These are phyloP conservation scores for Hemistola chrysoprasaria DNA, from an alignment of 2,888 invertebrate genomes.

Conservation along the genomic window DNA sequence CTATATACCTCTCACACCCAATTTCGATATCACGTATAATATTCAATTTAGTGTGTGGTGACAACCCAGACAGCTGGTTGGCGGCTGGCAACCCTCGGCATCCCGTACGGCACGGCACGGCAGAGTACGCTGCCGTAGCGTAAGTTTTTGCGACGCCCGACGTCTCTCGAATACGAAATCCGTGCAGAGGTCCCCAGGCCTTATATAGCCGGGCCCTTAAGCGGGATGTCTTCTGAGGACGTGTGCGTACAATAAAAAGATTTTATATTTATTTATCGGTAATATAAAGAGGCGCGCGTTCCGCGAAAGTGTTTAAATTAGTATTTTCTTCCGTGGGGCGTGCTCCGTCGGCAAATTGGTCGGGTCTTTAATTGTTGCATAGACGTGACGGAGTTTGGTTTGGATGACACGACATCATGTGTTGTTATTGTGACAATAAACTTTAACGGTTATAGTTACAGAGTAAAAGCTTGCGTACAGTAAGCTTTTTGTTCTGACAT, in stretches of 20 bases:
- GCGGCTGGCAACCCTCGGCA: slow-evolving; percentile 46
- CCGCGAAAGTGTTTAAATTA: slow-evolving; percentile 62
- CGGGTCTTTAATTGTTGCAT: slow-evolving; percentile 19
- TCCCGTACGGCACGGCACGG: slow-evolving; percentile 57
- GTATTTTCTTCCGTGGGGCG: slow-evolving; percentile 52
- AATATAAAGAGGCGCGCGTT: slow-evolving; percentile 50
- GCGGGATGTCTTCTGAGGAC: slow-evolving; percentile 69
- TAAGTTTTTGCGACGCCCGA: slow-evolving; percentile 66
- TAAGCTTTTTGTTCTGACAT: too few relatives aligned
- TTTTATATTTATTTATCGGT: slow-evolving; percentile 72
- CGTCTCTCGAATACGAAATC: slow-evolving; percentile 62
- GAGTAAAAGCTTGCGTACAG: too few relatives aligned
- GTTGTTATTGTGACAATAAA: slow-evolving; percentile 1
- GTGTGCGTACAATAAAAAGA: slow-evolving; percentile 69
- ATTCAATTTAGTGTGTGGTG: not conserved
- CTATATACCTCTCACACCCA: too few relatives aligned
- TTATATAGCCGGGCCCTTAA: slow-evolving; percentile 66
- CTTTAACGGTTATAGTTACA: not conserved
- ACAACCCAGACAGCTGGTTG: slow-evolving; percentile 23
- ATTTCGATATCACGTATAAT: too few relatives aligned
- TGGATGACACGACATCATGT: slow-evolving; percentile 1
- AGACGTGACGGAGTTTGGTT: slow-evolving; percentile 14
- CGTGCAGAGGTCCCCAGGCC: slow-evolving; percentile 65
- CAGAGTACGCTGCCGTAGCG: slow-evolving; percentile 66
- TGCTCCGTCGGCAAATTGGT: slow-evolving; percentile 34